phyloP scores from a whole-genome alignment of 2,797 vertebrate species.

The Halcyon smyrnensis region DNA sequence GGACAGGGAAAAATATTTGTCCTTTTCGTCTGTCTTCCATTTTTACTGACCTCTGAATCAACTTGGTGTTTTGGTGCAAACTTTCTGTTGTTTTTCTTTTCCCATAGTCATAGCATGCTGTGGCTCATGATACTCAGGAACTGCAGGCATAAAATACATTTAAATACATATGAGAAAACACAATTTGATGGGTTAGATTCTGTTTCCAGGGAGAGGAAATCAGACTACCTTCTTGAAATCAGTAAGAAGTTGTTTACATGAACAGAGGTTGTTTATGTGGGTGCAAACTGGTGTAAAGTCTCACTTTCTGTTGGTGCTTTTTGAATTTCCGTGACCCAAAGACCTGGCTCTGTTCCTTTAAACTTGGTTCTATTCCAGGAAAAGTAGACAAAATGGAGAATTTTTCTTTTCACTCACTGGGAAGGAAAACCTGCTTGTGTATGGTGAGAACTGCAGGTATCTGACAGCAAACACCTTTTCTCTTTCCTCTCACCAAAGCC shows the following conservation, averaged over 20 bases:
- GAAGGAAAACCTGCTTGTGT: background rate
- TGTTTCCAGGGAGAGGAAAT: conserved; percentile 7
- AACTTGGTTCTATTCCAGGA: background rate
- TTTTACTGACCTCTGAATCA: background rate
- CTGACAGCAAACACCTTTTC: background rate
- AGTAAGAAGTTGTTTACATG: background rate
- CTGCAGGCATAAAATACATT: background rate
- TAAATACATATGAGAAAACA: background rate
- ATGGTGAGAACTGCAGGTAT: background rate
- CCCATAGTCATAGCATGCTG: background rate
- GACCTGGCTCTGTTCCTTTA: background rate
- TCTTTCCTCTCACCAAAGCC: background rate
- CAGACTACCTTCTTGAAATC: background rate
- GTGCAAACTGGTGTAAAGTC: background rate
- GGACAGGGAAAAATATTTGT: background rate
- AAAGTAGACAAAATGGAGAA: conserved; percentile 22
- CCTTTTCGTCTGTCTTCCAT: background rate
- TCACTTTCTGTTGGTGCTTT: background rate
- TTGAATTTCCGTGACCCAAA: conserved; percentile 2
- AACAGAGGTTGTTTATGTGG: conserved; percentile 14
- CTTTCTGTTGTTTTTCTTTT: background rate
- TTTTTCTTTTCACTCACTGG: background rate
- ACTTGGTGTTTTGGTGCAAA: background rate
- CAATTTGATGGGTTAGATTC: background rate
- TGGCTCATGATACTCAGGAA: background rate